phyloP scores from a whole-genome alignment of 1,140 invertebrate genomes.

The Drosophila orena region DNA sequence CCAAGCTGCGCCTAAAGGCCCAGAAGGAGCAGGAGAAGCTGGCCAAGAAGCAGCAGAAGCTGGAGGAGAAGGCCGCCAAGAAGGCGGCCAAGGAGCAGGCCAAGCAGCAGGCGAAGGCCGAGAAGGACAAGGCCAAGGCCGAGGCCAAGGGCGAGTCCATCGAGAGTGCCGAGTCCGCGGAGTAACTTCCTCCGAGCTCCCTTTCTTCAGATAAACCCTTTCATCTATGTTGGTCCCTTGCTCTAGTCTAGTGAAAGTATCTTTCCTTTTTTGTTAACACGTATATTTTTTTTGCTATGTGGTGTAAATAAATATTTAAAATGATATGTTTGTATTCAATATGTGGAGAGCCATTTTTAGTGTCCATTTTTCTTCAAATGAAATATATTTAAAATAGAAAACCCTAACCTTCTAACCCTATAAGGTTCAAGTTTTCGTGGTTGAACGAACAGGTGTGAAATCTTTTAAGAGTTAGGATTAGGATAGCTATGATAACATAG shows the following conservation, averaged over 20 bases:
- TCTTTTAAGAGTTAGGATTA: too few relatives aligned
- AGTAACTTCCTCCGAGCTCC: conserved; percentile 1
- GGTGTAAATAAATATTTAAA: conserved; percentile 29
- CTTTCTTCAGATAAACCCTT: not conserved
- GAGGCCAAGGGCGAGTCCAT: conserved; percentile 47
- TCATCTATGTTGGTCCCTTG: conserved; percentile 36
- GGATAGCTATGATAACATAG: too few relatives aligned
- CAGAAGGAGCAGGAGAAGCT: conserved; percentile 63
- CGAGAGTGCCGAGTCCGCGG: conserved; percentile 59
- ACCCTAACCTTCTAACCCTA: not conserved
- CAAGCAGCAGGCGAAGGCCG: conserved; percentile 66
- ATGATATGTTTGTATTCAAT: too few relatives aligned
- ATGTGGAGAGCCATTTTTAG: too few relatives aligned
- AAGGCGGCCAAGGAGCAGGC: conserved; percentile 73
- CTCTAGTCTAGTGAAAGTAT: conserved; percentile 54
- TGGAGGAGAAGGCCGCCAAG: conserved; percentile 63
- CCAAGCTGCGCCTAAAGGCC: conserved; percentile 63
- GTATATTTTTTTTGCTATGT: conserved; percentile 33
- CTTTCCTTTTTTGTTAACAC: conserved; percentile 21
- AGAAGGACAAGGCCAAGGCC: conserved; percentile 50
- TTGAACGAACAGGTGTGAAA: conserved; percentile 31
- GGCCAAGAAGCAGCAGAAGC: conserved; percentile 69
- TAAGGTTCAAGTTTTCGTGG: not conserved
- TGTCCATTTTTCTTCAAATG: too few relatives aligned
- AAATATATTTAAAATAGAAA: too few relatives aligned